Evolutionary conservation across 2,113 vertebrate species (phyloP).

Genomic region (Microcebus murinus): DNA sequence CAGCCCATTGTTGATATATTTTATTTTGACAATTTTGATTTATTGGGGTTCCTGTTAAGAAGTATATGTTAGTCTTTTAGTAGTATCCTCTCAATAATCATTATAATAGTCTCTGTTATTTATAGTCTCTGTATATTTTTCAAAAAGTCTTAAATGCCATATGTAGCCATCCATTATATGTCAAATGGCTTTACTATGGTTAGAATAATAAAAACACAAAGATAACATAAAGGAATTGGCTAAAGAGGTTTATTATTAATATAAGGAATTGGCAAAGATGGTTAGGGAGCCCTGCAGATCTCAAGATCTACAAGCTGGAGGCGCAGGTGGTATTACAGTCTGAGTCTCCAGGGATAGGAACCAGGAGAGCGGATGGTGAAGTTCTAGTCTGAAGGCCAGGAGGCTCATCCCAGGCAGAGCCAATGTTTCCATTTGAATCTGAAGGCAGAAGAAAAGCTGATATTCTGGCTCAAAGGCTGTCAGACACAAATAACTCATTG

Average conservation of each 20-base stretch:
- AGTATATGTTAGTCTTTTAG: background rate
- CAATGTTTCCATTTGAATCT: background rate
- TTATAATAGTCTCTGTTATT: background rate
- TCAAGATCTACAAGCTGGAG: background rate
- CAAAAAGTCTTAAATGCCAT: background rate
- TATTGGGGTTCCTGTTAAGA: background rate
- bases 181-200: background rate
- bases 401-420: background rate
- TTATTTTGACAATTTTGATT: background rate
- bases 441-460: background rate
- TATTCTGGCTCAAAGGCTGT: background rate
- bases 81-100: background rate
- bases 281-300: rapidly evolving
- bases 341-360: background rate
- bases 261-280: background rate
- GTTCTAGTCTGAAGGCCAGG: background rate
- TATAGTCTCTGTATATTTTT: background rate
- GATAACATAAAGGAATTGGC: background rate
- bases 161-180: background rate
- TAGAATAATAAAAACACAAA: background rate
- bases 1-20: background rate
- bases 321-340: rapidly evolving
- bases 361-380: too few relatives aligned
- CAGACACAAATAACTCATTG: rapidly evolving
- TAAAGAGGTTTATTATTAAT: background rate